Percentiles rank a stretch among this genome's conserved stretches.
Conservation (phyloP, 1,140 invertebrate species). For the Drosophila asahinai region DNA sequence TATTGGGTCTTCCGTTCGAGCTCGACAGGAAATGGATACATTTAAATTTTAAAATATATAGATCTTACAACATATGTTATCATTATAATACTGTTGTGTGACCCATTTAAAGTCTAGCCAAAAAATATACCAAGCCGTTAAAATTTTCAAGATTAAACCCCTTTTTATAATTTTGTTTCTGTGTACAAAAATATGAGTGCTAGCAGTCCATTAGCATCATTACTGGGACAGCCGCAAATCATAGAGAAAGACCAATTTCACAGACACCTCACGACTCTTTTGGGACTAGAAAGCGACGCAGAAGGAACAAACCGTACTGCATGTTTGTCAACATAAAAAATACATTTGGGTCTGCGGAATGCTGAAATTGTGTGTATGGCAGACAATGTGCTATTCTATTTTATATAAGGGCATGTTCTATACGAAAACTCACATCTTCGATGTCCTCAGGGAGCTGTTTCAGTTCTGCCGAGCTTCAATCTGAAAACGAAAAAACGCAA, state of each 20-base stretch:
- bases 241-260: conserved; percentile 31
- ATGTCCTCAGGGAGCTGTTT: conserved; percentile 63
- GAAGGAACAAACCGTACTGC: conserved; percentile 27
- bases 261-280: conserved; percentile 48
- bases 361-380: conserved; percentile 52
- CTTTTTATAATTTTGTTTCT: not conserved
- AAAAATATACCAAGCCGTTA: too few species aligned
- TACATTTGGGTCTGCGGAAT: conserved; percentile 68
- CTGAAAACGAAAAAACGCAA: conserved; percentile 20
- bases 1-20: not conserved
- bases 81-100: not conserved
- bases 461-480: conserved; percentile 44
- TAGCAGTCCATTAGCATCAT: conserved; percentile 65
- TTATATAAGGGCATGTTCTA: conserved; percentile 28
- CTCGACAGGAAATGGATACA: not conserved
- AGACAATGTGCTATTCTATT: conserved; percentile 17
- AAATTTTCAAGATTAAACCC: not conserved
- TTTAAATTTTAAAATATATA: not conserved
- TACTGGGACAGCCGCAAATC: conserved; percentile 46
- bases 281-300: conserved; percentile 40
- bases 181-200: conserved; percentile 52
- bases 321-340: conserved; percentile 72
- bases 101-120: too few species aligned
- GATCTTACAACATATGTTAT: not conserved
- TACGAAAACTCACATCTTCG: not conserved